Evolutionary conservation across 1,140 invertebrate genomes (phyloP), one percentile per base, ranked within the genome.

Genomic region (Zaprionus nigranus): DNA sequence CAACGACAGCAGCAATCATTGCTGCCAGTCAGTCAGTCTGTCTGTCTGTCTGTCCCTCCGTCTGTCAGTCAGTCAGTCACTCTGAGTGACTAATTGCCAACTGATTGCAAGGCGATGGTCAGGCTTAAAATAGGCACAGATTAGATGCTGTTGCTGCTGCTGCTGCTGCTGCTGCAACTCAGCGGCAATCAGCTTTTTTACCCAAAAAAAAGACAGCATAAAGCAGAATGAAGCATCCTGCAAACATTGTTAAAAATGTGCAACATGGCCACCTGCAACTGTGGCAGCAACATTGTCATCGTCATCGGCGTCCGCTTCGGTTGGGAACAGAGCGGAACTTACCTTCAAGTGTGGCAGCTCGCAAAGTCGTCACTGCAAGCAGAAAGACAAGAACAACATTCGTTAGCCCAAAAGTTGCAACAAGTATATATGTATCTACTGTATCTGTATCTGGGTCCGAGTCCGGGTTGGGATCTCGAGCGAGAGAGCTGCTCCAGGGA

Each of bases 11-110:
- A 34, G 30, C 30, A 34, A 40, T 49, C 46, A 22, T 49, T 36
- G 58, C 66, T 30, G 59, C 28, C 30, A 54, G 49, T 43, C 61
- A 51, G 26, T 54, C 61, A 28, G 36, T 54, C 71, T 22, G 20
- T 24, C 43, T 36, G 17, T 36, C 12, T 15, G 64, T 9, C 49
- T 20, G 54, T 22, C 57, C 46, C 56, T 76, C 75, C 17, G 30
- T 34, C 26, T 15, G 60, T 22, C 24, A 26, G 69, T 11, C 53
- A n/a, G 60, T 24, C 62, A 68, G 68, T 78, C 80, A 70, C 66
- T 80, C 76, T 77, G 78, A 87, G 84, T 81, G 81, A 84, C 84
- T 87, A 88, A 87, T 87, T 87, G 84, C 81, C 74, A 58, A 72
- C 56, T 73, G 81, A 88, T 84, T 83, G 81, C 83, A 59, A 53